Base-by-base conservation (phyloP, 1,140 invertebrate genomes). In the Riptortus pedestris region DNA sequence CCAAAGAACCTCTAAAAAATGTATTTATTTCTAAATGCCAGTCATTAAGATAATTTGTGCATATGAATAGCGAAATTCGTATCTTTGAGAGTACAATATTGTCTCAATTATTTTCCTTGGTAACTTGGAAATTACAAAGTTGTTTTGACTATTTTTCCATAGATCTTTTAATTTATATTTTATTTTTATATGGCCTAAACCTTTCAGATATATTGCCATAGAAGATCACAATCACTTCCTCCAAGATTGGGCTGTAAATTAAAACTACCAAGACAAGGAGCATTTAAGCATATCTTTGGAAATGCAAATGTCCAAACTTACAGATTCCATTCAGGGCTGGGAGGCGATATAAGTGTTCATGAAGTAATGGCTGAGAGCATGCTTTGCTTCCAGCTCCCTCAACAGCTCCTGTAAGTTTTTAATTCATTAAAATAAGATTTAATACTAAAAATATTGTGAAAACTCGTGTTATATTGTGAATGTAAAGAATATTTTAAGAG, bases 361-460 rank as follows among this genome's bases (percentile, higher is more conserved):
- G 93, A 98, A 77, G 86, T 91, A 63, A 91, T 97, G 88, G 86
- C 90, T 0, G 94, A 97, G 74, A 88, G 88, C 61, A 87, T 85
- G 71, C 74, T 93, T 0, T 89, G 90, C 69, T 95, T 91, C 70
- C 76, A 82, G 31, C 83, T 96, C 72, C 93, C 93, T 3, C 85
- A 90, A 68, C 88, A 95, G 74, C 76, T 96, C 65, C 75, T 97
- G 89, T 94, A 79, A 85, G 86, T 85, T 70, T 57, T 57, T 63
- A 31, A n/a, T 51, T n/a, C n/a, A n/a, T n/a, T n/a, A n/a, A n/a
- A n/a, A n/a, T n/a, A n/a, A n/a, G n/a, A n/a, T n/a, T n/a, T n/a
- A n/a, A n/a, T 58, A 18, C 18, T 14, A 43, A 62, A 29, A 55
- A 66, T n/a, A 48, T 51, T 16, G 20, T 9, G 11, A 24, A 64